These are phyloP conservation scores for Chionis minor DNA, from an alignment of 2,113 vertebrate genomes.

Conservation along the genomic window DNA sequence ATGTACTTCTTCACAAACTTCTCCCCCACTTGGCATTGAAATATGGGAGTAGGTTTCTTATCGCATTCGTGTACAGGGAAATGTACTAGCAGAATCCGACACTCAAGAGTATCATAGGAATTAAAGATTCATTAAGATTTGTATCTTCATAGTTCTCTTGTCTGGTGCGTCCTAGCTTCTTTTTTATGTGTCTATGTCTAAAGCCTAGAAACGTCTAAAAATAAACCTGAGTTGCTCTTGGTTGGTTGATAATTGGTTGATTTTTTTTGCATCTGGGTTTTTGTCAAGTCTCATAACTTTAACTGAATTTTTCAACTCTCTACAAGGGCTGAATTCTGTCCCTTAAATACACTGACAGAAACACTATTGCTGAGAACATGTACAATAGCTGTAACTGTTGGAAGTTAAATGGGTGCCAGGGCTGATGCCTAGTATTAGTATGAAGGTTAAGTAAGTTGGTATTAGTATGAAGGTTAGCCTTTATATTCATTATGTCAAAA, in stretches of 20 bases:
- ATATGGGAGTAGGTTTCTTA: not conserved
- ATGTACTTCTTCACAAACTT: not conserved
- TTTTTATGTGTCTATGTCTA: not conserved
- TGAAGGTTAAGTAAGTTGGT: not conserved
- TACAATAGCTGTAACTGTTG: not conserved
- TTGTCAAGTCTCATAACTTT: not conserved
- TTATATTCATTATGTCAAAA: not conserved
- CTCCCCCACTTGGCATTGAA: not conserved
- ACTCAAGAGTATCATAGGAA: not conserved
- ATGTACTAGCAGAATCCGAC: not conserved
- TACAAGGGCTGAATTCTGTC: not conserved
- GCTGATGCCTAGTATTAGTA: not conserved
- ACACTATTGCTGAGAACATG: not conserved
- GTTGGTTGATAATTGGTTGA: not conserved
- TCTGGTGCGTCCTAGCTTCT: not conserved
- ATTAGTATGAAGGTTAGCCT: not conserved
- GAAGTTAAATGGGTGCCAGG: not conserved
- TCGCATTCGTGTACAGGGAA: not conserved
- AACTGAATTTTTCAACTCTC: not conserved
- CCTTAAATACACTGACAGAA: not conserved
- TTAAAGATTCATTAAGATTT: not conserved
- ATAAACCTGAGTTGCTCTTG: not conserved
- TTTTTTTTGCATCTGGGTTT: not conserved
- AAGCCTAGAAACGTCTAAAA: not conserved
- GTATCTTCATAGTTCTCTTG: not conserved